phyloP scores from a whole-genome alignment of 1,140 invertebrate species.

The Stegodyphus mimosarum region DNA sequence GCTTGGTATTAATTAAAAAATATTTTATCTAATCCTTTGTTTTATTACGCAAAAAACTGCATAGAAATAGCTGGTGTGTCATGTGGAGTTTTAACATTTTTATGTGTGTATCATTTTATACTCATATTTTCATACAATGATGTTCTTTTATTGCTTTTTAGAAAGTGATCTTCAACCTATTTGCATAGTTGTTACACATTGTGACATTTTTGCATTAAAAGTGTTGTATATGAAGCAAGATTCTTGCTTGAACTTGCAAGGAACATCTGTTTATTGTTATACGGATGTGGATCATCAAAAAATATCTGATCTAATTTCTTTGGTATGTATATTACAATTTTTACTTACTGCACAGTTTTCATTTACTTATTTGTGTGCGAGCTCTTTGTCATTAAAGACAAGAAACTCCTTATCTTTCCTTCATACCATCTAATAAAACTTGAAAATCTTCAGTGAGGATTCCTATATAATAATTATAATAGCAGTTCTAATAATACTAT shows the following conservation, averaged over 20 bases:
- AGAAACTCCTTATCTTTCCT: too few relatives aligned
- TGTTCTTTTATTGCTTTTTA: background rate
- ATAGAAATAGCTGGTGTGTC: background rate
- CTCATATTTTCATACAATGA: background rate
- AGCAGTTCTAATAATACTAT: too few relatives aligned
- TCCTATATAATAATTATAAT: too few relatives aligned
- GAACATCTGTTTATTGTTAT: slow-evolving; percentile 15
- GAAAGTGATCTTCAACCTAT: background rate
- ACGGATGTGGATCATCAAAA: slow-evolving; percentile 21
- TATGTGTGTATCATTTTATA: too few relatives aligned
- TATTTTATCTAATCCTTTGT: too few relatives aligned
- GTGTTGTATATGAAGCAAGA: slow-evolving; percentile 40
- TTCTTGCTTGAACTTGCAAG: background rate
- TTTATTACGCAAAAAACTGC: background rate
- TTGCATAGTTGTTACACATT: slow-evolving; percentile 27
- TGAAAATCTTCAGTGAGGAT: too few relatives aligned
- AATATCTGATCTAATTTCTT: slow-evolving; percentile 41
- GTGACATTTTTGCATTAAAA: slow-evolving; percentile 20
- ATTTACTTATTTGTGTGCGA: too few relatives aligned
- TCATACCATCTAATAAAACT: too few relatives aligned
- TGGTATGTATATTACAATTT: slow-evolving; percentile 18
- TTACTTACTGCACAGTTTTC: background rate
- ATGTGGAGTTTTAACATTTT: too few relatives aligned
- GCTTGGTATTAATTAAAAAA: too few relatives aligned
- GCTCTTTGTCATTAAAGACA: too few relatives aligned